Evolutionary conservation across 2,888 invertebrate species (phyloP).

Genomic region (Amphipyra berbera): DNA sequence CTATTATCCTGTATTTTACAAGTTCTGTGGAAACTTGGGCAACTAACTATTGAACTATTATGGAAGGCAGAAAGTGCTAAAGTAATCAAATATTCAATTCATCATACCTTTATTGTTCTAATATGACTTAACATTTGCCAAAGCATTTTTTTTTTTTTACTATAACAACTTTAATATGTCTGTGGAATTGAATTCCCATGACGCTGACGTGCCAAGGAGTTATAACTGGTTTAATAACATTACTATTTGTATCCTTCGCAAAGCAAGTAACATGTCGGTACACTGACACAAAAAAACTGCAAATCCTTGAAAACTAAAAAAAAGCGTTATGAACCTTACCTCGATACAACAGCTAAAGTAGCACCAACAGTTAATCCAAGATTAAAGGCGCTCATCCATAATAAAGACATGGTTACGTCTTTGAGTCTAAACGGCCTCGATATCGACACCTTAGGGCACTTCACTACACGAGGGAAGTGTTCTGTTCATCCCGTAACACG

Average conservation of each 20-base stretch:
- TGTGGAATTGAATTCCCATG: not conserved
- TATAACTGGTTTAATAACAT: not conserved
- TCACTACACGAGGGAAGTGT: constrained; percentile 37
- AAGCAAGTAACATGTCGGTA: not conserved
- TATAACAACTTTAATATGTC: not conserved
- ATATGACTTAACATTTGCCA: too few species aligned
- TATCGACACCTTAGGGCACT: constrained; percentile 41
- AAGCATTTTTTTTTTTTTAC: not conserved
- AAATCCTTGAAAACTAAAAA: not conserved
- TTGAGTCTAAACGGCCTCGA: constrained; percentile 39
- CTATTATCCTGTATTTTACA: not conserved
- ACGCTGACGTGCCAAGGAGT: not conserved
- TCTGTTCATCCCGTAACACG: constrained; percentile 51
- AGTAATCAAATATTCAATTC: not conserved
- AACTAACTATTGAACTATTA: not conserved
- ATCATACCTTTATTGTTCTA: too few species aligned
- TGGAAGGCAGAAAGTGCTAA: not conserved
- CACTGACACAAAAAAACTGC: not conserved
- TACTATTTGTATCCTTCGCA: not conserved
- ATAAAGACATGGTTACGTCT: constrained; percentile 86
- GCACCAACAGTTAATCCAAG: constrained; percentile 91
- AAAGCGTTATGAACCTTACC: constrained; percentile 78
- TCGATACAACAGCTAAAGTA: constrained; percentile 90
- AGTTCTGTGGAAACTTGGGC: not conserved
- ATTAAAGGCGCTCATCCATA: constrained; percentile 92